Evolutionary conservation across 1,140 invertebrate genomes (phyloP).

Genomic region (Tribolium castaneum): DNA sequence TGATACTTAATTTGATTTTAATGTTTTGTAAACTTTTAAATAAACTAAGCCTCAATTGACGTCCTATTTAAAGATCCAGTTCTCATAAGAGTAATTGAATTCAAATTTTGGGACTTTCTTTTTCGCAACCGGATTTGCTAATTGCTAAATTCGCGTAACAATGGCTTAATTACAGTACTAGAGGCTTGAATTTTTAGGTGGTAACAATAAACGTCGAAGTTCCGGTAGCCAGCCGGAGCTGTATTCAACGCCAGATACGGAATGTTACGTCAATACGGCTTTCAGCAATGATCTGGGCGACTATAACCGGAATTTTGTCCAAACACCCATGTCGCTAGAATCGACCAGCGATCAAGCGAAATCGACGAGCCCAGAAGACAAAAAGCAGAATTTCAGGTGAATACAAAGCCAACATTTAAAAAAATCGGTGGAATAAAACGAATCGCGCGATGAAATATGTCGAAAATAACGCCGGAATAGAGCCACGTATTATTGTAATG

Average conservation of each 20-base stretch:
- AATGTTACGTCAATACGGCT: slow-evolving; percentile 1
- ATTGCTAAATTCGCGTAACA: too few species aligned
- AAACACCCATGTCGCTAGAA: neutral
- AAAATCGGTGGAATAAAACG: neutral
- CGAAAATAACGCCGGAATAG: slow-evolving; percentile 3
- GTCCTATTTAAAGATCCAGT: too few species aligned
- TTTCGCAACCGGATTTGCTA: too few species aligned
- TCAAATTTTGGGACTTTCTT: too few species aligned
- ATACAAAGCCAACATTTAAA: neutral
- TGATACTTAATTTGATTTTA: too few species aligned
- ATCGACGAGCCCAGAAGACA: slow-evolving; percentile 2
- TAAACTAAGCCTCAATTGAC: too few species aligned
- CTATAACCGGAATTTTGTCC: neutral
- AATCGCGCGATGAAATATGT: slow-evolving; percentile 11
- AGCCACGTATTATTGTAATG: slow-evolving; percentile 14
- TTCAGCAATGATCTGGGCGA: neutral
- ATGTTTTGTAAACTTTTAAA: too few species aligned
- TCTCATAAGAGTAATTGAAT: too few species aligned
- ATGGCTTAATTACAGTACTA: too few species aligned
- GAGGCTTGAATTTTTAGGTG: neutral
- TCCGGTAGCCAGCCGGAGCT: neutral
- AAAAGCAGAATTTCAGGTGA: slow-evolving; percentile 28
- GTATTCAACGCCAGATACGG: neutral
- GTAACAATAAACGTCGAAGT: slow-evolving; percentile 7
- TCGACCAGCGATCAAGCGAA: neutral